Evolutionary conservation across 1,140 invertebrate species (phyloP).

Genomic region (Drosophila navojoa): DNA sequence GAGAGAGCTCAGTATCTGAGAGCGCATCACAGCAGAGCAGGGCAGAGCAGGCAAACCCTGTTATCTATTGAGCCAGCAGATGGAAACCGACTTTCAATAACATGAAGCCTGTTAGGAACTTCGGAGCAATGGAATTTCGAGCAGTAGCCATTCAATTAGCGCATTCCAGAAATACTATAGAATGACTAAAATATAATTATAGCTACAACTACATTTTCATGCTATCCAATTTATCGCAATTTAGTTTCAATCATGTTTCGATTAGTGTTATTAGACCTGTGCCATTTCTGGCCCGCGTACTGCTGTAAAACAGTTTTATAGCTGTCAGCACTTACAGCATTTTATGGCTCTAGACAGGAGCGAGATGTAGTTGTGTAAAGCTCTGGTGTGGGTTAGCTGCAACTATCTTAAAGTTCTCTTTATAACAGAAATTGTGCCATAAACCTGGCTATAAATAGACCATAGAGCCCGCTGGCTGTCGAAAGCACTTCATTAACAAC

Average conservation of each 20-base stretch:
- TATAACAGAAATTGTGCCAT: slow-evolving; percentile 45
- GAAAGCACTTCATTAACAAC: slow-evolving; percentile 13
- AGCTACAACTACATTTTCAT: too few relatives aligned
- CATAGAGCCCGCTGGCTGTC: not conserved
- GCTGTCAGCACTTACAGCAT: slow-evolving; percentile 40
- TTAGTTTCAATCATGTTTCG: too few relatives aligned
- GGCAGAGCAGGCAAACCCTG: slow-evolving; percentile 3
- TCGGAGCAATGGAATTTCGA: slow-evolving; percentile 33
- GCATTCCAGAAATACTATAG: too few relatives aligned
- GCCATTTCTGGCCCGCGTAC: not conserved
- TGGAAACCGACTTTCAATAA: slow-evolving; percentile 30
- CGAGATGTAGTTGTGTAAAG: slow-evolving; percentile 29
- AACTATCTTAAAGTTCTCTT: slow-evolving; percentile 50
- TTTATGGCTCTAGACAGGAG: slow-evolving; percentile 53
- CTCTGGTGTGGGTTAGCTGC: slow-evolving; percentile 60
- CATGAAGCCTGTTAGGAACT: slow-evolving; percentile 15
- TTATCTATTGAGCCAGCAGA: slow-evolving; percentile 19
- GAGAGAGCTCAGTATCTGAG: not conserved
- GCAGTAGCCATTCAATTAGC: not conserved
- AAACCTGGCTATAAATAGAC: slow-evolving; percentile 50
- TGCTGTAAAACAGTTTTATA: slow-evolving; percentile 58
- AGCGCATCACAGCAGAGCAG: slow-evolving; percentile 1
- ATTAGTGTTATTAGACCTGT: not conserved
- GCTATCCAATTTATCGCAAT: too few relatives aligned
- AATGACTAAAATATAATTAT: too few relatives aligned